Percentiles rank a stretch among this genome's conserved stretches.
Conservation (phyloP, 2,888 invertebrate species). For the Oscheius sp. region DNA sequence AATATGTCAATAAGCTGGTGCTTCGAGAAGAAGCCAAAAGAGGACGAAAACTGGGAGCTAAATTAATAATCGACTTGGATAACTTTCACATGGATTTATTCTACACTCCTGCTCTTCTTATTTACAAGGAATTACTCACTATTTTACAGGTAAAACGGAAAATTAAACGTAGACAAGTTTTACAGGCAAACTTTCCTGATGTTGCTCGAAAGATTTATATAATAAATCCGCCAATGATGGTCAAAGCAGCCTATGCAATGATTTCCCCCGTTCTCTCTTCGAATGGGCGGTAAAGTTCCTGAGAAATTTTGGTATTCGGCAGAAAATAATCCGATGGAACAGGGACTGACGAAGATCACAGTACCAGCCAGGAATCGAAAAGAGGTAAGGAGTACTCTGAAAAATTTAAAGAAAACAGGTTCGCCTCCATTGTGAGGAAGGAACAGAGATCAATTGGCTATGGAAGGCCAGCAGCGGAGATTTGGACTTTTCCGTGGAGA, state of each 20-base stretch:
- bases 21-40: slow-evolving; percentile 43
- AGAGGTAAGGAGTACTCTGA: not conserved
- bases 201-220: slow-evolving; percentile 18
- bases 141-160: slow-evolving; percentile 53
- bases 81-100: slow-evolving; percentile 60
- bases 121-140: slow-evolving; percentile 63
- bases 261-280: slow-evolving; percentile 38
- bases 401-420: not conserved
- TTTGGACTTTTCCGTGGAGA: slow-evolving; percentile 56
- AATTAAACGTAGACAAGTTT: not conserved
- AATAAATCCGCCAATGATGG: slow-evolving; percentile 8
- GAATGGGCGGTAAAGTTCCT: slow-evolving; percentile 65
- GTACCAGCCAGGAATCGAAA: slow-evolving; percentile 55
- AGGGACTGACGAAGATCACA: slow-evolving; percentile 37
- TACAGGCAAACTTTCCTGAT: slow-evolving; percentile 19
- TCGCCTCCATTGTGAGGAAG: slow-evolving; percentile 39
- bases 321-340: slow-evolving; percentile 7
- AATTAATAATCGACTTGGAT: slow-evolving; percentile 67
- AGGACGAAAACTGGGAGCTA: slow-evolving; percentile 60
- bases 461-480: slow-evolving; percentile 59
- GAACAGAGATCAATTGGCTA: slow-evolving; percentile 54
- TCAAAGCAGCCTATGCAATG: slow-evolving; percentile 11
- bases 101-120: slow-evolving; percentile 60
- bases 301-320: slow-evolving; percentile 45
- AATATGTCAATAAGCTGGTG: slow-evolving; percentile 60